phyloP scores from a whole-genome alignment of 2,113 vertebrate genomes.

The Plecotus auritus region DNA sequence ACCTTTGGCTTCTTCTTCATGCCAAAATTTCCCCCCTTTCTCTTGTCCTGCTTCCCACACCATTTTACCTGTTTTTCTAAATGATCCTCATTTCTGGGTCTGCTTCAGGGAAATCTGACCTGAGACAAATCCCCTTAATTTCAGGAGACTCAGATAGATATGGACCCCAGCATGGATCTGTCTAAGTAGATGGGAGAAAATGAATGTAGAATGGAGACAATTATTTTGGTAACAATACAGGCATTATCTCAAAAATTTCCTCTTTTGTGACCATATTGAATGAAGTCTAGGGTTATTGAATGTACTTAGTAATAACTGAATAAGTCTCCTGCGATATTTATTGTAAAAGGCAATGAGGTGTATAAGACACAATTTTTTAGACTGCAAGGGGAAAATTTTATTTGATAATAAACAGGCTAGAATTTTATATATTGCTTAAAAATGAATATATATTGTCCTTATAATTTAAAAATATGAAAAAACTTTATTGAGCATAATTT shows the following conservation, averaged over 20 bases:
- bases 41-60: background rate
- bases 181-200: background rate
- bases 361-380: background rate
- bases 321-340: background rate
- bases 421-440: background rate
- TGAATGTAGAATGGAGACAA: background rate
- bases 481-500: background rate
- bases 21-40: background rate
- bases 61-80: background rate
- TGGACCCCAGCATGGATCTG: background rate
- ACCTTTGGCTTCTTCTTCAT: background rate
- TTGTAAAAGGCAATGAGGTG: background rate
- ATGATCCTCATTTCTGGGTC: background rate
- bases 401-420: background rate
- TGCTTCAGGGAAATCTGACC: background rate
- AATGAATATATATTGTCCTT: background rate
- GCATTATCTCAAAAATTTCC: background rate
- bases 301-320: background rate
- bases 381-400: background rate
- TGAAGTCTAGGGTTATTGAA: background rate
- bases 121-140: background rate
- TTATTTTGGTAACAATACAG: background rate
- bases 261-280: background rate
- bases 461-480: background rate
- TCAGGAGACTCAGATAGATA: background rate